phyloP scores from a whole-genome alignment of 2,113 vertebrate genomes.

The Cebus imitator region DNA sequence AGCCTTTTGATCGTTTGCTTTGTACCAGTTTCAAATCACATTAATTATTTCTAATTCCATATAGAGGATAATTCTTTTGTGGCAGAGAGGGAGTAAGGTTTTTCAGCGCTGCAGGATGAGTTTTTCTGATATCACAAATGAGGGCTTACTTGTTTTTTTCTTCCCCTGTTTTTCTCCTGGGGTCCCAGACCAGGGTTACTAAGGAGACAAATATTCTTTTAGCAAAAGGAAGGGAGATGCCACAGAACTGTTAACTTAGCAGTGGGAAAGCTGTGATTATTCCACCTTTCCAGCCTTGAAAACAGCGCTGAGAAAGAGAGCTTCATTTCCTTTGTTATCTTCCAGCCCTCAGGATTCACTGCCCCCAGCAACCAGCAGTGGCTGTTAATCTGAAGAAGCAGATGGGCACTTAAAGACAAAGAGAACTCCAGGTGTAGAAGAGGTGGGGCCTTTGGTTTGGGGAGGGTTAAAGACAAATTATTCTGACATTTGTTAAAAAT shows the following conservation, averaged over 20 bases:
- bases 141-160: background rate
- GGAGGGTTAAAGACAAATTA: background rate
- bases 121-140: background rate
- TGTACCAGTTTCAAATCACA: background rate
- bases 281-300: background rate
- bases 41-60: background rate
- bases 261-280: background rate
- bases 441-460: background rate
- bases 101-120: background rate
- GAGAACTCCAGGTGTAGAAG: background rate
- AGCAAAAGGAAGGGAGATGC: background rate
- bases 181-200: background rate
- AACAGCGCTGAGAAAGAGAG: background rate
- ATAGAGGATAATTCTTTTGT: background rate
- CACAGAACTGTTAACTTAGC: background rate
- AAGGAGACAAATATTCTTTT: background rate
- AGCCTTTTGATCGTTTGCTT: background rate
- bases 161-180: background rate
- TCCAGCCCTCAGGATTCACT: background rate
- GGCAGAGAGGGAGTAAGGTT: background rate
- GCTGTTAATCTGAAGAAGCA: background rate
- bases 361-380: background rate
- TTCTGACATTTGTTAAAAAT: background rate
- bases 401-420: background rate
- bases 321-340: background rate